phyloP scores from a whole-genome alignment of 30 jellyfish, hydroid and myxozoan genomes.

The Chironex yamaguchii region DNA sequence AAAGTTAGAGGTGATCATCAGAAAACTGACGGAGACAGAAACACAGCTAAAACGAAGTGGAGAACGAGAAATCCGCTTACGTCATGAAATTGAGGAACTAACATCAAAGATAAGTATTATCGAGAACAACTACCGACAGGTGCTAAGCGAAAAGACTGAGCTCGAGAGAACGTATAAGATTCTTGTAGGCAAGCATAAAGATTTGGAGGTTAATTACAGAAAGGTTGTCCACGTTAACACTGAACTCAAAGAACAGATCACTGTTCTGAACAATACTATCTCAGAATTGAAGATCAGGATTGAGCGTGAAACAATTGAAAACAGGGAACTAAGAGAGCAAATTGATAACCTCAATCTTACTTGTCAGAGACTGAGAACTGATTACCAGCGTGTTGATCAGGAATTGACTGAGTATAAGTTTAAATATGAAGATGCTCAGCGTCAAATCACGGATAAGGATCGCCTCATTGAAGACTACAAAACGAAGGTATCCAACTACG shows the following conservation, averaged over 20 bases:
- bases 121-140: constrained; percentile 78
- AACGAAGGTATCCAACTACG: constrained; percentile 71
- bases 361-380: constrained; percentile 77
- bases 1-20: constrained; percentile 76
- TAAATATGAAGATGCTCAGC: constrained; percentile 89
- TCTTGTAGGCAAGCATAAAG: constrained; percentile 79
- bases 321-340: constrained; percentile 83
- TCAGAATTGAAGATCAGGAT: constrained; percentile 80
- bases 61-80: constrained; percentile 87
- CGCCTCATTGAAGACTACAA: constrained; percentile 74
- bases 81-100: constrained; percentile 79
- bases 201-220: constrained; percentile 79
- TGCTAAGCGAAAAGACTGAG: constrained; percentile 80
- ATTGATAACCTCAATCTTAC: constrained; percentile 65
- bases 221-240: constrained; percentile 51
- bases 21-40: constrained; percentile 77
- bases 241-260: constrained; percentile 83
- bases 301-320: constrained; percentile 79
- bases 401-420: constrained; percentile 88
- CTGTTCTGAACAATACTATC: constrained; percentile 46
- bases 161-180: constrained; percentile 82
- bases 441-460: constrained; percentile 88
- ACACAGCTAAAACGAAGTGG: constrained; percentile 84
- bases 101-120: constrained; percentile 56
- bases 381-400: constrained; percentile 77